Evolutionary conservation across 2,888 invertebrate genomes (phyloP).

Genomic region (Embidobia sp.): DNA sequence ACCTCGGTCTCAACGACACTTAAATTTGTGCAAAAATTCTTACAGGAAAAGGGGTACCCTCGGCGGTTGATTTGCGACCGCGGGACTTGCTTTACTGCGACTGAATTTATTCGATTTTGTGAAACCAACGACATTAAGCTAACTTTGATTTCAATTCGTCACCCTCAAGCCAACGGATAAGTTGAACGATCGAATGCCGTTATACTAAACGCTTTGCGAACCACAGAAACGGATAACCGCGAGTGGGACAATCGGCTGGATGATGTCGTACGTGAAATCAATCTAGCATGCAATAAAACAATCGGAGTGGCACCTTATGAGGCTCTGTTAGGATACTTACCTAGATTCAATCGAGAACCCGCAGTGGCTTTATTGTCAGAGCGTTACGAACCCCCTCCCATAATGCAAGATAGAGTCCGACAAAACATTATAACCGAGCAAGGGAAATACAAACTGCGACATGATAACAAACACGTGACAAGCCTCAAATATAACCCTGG

Average conservation of each 20-base stretch:
- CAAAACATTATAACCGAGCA: constrained; percentile 8
- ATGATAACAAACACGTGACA: neutral
- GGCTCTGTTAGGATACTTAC: constrained; percentile 9
- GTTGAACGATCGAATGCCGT: constrained; percentile 43
- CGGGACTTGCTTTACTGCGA: constrained; percentile 58
- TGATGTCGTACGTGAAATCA: neutral
- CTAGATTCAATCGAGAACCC: neutral
- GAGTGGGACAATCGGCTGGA: neutral
- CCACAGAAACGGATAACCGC: neutral
- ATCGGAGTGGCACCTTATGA: constrained; percentile 4
- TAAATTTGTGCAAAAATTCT: constrained; percentile 38
- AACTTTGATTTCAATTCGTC: constrained; percentile 48
- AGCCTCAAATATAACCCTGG: constrained; percentile 4
- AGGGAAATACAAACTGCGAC: constrained; percentile 1
- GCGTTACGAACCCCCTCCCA: too few relatives aligned
- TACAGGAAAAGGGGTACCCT: constrained; percentile 49
- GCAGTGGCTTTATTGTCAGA: neutral
- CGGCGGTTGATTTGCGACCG: constrained; percentile 49
- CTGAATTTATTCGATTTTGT: constrained; percentile 41
- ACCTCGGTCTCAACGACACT: constrained; percentile 26
- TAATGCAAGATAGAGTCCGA: too few relatives aligned
- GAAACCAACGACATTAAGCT: constrained; percentile 28
- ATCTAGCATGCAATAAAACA: neutral
- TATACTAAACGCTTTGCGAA: constrained; percentile 24
- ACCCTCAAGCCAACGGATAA: constrained; percentile 53